Base-by-base conservation (phyloP, 92 coral and sea anemone genomes). In the Desmophyllum pertusum region DNA sequence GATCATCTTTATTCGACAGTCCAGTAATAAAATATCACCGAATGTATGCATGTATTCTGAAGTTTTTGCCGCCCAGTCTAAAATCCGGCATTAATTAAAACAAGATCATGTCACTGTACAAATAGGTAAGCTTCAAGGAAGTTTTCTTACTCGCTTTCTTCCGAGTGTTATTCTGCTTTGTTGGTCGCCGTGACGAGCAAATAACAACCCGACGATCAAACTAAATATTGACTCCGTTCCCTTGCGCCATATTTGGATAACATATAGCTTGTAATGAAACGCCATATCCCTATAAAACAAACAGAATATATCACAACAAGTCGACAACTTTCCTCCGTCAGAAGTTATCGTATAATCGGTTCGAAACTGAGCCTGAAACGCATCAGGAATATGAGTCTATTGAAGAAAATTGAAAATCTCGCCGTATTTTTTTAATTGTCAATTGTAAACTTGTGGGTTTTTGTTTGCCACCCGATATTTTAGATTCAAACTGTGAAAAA, bases 221-320 rank as follows among this genome's bases (percentile, higher is more conserved):
- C 66, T 37, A 67, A 80, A 80, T 68, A 67, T 68, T 50, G 84
- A 80, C 84, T 8, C 17, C 64, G 40, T 57, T 79, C 35, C 62
- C 30, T 40, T 33, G 73, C 61, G 37, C 43, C 13, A 48, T 79
- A 43, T 79, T 64, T 79, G 62, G 10, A 21, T 66, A 79, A 64
- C 75, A 79, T 51, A 63, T 45, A 59, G 38, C 10, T 66, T 25
- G 45, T 21, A 43, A 48, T 66, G 73, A 79, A 33, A 66, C 19
- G 35, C 52, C 70, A 64, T 43, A 27, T 30, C 57, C 29, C 37
- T 48, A 18, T 11, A 39, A 65, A 79, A 37, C 75, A 79, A 79
- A 64, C 64, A 66, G 25, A 27, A 62, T 46, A 80, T 66, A 67
- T 48, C 46, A 21, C 45, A 19, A n/a, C 48, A 18, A 43, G 14